Percentiles rank a stretch among this genome's conserved stretches.
These are phyloP conservation scores for Drosophila insularis DNA, from an alignment of 1,140 invertebrate species.

Conservation along the genomic window DNA sequence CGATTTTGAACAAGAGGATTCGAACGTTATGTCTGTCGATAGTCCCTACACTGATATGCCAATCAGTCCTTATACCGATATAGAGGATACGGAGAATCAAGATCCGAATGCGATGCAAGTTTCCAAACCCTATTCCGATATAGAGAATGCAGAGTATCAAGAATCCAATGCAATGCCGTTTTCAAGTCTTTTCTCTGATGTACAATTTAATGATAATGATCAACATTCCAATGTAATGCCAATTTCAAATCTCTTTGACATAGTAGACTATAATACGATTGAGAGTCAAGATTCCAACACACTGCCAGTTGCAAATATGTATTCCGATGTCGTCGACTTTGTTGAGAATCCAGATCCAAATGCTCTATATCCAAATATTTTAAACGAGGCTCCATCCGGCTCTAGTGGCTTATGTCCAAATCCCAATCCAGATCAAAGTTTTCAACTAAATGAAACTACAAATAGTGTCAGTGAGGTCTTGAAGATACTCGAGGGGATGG, in stretches of 20 bases:
- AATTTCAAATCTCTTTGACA: neutral
- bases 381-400: neutral
- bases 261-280: neutral
- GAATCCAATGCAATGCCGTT: neutral
- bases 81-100: conserved; percentile 28
- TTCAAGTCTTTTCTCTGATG: neutral
- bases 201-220: neutral
- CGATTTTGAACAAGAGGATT: neutral
- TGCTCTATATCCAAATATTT: conserved; percentile 7
- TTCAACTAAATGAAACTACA: conserved; percentile 36
- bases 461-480: conserved; percentile 51
- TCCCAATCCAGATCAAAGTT: conserved; percentile 19
- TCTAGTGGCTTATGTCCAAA: conserved; percentile 16
- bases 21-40: neutral
- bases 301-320: neutral
- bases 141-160: neutral
- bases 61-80: neutral
- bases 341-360: conserved; percentile 30
- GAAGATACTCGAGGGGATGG: conserved; percentile 51
- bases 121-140: neutral
- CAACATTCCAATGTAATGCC: neutral
- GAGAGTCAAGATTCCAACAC: conserved; percentile 26
- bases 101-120: conserved; percentile 8
- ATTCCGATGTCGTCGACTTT: neutral
- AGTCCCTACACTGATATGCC: neutral